Evolutionary conservation across 2,797 vertebrate genomes (phyloP), one percentile per base, ranked within the genome.

Genomic region (Rachycentron canadum): DNA sequence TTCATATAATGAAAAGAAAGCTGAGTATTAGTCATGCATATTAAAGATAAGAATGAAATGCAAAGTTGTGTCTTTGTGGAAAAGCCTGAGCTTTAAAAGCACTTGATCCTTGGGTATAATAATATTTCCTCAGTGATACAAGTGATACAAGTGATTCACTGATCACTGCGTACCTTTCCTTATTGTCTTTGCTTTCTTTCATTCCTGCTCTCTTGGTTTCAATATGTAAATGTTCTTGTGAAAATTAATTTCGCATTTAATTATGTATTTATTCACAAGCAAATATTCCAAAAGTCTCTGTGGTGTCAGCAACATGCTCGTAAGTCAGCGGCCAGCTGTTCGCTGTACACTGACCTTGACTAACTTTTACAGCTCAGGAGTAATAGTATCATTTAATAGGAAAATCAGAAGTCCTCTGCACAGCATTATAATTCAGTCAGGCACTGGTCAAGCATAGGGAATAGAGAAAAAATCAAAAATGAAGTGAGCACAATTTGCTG

Each of bases 211-310:
- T 61, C 58, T 30, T 21, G 25, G 49, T 68, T 73, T 49, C 63
- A 1, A 59, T 69, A 64, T 85, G 59, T 73, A 81, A 89, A 83
- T 84, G 40, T 34, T 59, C 64, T 60, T 52, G 36, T 66, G 49
- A 26, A 86, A 84, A 78, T 83, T 63, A 59, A 82, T 81, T 41
- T 79, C 55, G 67, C 65, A 61, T 89, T 87, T 85, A 85, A 91
- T 86, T 82, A 79, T 81, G 73, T 72, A 82, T 88, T 88, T 84
- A 83, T 88, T 86, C 76, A 77, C 67, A 66, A 40, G 53, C 25
- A 66, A 82, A 85, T 77, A 30, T 73, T 79, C 58, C 49, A 57
- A 75, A 86, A 61, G 63, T 82, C 66, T 73, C 66, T 13, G 26
- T 19, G 74, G 74, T 59, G 74, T 59, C 62, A 52, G 70, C n/a